Percentiles rank a stretch among this genome's conserved stretches.
Conservation (phyloP, 2,888 invertebrate genomes). For the Opisthograptis luteolata region DNA sequence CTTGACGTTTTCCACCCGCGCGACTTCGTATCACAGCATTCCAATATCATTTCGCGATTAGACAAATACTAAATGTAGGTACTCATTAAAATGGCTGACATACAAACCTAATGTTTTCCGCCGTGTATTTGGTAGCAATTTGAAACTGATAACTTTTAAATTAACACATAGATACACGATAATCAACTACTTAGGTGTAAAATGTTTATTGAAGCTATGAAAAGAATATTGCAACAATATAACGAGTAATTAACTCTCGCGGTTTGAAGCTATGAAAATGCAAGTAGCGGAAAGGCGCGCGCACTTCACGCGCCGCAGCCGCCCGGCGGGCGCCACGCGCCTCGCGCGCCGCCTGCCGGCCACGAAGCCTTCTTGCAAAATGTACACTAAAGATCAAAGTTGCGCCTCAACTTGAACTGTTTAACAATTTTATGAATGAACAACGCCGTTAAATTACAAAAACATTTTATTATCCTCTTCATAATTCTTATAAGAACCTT, state of each 20-base stretch:
- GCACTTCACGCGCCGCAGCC: constrained; percentile 55
- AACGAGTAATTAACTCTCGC: constrained; percentile 7
- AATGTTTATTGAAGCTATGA: constrained; percentile 1
- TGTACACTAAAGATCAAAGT: constrained; percentile 11
- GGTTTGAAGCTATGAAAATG: constrained; percentile 42
- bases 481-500: constrained; percentile 5
- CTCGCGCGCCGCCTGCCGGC: constrained; percentile 40
- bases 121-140: constrained; percentile 9
- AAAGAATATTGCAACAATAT: constrained; percentile 12
- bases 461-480: neutral
- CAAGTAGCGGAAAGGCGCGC: constrained; percentile 44
- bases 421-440: constrained; percentile 4
- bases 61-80: too few relatives aligned
- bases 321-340: constrained; percentile 41
- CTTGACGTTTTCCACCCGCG: constrained; percentile 50
- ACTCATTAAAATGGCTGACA: too few relatives aligned
- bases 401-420: neutral
- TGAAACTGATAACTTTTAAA: neutral
- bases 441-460: neutral
- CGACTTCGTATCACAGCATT: too few relatives aligned
- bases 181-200: neutral
- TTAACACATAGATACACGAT: constrained; percentile 4
- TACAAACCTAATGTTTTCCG: too few relatives aligned
- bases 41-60: too few relatives aligned
- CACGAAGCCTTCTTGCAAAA: constrained; percentile 22